phyloP scores from a whole-genome alignment of 2,113 vertebrate species.

The Callionymus lyra region DNA sequence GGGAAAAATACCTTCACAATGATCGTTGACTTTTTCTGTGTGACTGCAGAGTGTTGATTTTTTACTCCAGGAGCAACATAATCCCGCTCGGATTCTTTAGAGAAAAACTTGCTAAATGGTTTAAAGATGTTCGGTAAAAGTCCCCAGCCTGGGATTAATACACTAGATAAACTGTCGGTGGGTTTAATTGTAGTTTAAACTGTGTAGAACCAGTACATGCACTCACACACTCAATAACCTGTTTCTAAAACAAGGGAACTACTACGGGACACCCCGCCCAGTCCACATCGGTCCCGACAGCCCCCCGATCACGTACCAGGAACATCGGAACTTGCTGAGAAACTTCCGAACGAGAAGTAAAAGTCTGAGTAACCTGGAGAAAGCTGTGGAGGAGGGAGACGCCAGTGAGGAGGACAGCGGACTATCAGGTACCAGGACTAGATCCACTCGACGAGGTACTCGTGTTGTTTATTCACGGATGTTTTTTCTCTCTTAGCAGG shows the following conservation, averaged over 20 bases:
- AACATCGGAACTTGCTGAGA: constrained; percentile 69
- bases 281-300: constrained; percentile 69
- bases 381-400: constrained; percentile 67
- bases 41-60: no score
- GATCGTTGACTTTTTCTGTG: not conserved
- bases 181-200: no score
- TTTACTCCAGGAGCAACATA: no score
- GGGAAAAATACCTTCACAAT: not conserved
- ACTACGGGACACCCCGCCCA: constrained; percentile 69
- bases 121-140: no score
- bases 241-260: constrained; percentile 54
- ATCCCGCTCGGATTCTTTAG: no score
- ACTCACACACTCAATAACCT: no score
- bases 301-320: constrained; percentile 71
- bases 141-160: no score
- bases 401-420: constrained; percentile 69
- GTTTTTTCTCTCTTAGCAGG: constrained; percentile 9
- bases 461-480: no score
- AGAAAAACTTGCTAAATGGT: no score
- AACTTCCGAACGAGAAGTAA: constrained; percentile 73
- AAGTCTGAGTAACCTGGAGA: constrained; percentile 73
- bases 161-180: no score
- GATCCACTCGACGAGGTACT: no score
- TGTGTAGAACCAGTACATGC: no score
- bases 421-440: constrained; percentile 48